Evolutionary conservation across 2,113 vertebrate genomes (phyloP), one percentile per base, ranked within the genome.

Genomic region (Neodon shergylaensis): DNA sequence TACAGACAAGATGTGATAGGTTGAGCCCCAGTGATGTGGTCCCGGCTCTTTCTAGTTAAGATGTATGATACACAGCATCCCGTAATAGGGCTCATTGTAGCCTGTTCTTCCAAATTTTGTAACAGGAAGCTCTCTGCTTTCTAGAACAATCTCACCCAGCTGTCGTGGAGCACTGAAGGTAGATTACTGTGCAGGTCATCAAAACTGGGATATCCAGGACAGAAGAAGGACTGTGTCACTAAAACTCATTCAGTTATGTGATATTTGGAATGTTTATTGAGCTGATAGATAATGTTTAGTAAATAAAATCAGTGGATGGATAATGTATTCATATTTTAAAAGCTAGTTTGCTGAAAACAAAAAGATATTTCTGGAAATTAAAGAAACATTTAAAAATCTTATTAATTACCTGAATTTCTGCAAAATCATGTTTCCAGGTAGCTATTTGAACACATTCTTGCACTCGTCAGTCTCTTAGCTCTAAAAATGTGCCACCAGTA

Each of bases 301-400:
- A 92, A 85, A 22, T n/a, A 54, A 24, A 81, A 77, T 82, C 78
- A 72, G 39, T 52, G 22, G 10, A 77, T 26, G 12, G 8, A 39
- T 31, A 95, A 84, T 36, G 74, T 65, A 52, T 54, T 63, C n/a
- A 63, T 47, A 73, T 73, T 92, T 31, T 10, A 93, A 84, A 84
- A 76, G 14, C 3, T 26, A 4, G 61, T 84, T 91, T 26, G 44
- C 36, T 85, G 58, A 79, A 93, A 93, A 66, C 16, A 52, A 95
- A 90, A 81, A 85, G 13, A 79, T 22, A 33, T 16, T 31, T 49
- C 14, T 44, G 36, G 65, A 91, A 74, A 86, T 85, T 81, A 81
- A 95, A 95, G 11, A n/a, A 91, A 39, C 44, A 95, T 85, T 89
- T 93, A 14, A 85, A 89, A 96, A 52, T 14, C 11, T 81, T 31